These are phyloP conservation scores for Macrocentrus cingulum DNA, from an alignment of 1,140 invertebrate genomes.

Conservation along the genomic window DNA sequence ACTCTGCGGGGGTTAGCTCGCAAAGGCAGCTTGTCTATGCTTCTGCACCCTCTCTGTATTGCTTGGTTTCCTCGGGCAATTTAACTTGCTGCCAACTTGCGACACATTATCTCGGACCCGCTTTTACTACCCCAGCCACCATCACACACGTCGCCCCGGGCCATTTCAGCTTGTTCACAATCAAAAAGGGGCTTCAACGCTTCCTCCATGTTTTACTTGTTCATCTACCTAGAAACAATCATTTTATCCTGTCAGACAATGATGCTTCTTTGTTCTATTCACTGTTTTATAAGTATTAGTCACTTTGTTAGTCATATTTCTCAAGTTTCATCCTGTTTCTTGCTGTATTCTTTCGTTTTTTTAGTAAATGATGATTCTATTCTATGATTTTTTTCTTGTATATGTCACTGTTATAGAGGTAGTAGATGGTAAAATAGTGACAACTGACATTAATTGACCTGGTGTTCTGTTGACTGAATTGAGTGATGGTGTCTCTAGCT, in stretches of 20 bases:
- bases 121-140: background rate
- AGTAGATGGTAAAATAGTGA: constrained; percentile 38
- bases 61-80: constrained; percentile 43
- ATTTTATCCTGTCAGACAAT: background rate
- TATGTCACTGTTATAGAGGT: background rate
- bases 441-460: constrained; percentile 45
- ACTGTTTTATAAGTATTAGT: no score
- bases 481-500: constrained; percentile 39
- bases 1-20: constrained; percentile 36
- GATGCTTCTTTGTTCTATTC: no score
- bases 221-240: background rate
- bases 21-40: constrained; percentile 3
- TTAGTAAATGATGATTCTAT: no score
- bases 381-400: no score
- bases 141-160: background rate
- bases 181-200: constrained; percentile 7
- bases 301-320: no score
- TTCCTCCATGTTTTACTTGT: background rate
- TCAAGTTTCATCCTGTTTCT: no score
- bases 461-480: constrained; percentile 45
- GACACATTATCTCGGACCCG: constrained; percentile 9
- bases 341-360: no score
- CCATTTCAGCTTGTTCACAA: constrained; percentile 6
- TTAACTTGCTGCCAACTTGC: constrained; percentile 35
- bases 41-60: constrained; percentile 1